Percentiles rank a stretch among this genome's conserved stretches.
phyloP scores from a whole-genome alignment of 2,888 invertebrate species.

The Nephrocerus scutellatus region DNA sequence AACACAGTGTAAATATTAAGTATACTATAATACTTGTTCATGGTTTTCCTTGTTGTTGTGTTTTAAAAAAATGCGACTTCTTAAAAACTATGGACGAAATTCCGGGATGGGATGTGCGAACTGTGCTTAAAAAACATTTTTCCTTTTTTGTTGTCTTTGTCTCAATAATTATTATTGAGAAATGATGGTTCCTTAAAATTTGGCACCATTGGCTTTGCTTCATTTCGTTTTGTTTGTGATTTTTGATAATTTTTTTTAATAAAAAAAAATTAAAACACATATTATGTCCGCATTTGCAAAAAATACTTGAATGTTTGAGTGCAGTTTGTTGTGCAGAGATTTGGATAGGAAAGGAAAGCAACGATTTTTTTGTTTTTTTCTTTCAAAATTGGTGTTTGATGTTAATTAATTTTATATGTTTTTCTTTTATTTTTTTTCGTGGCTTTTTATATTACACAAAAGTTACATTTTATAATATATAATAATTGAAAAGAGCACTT shows the following conservation, averaged over 20 bases:
- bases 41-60: slow-evolving; percentile 8
- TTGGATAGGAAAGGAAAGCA: slow-evolving; percentile 16
- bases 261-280: slow-evolving; percentile 16
- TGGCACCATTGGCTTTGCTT: no score
- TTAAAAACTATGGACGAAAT: slow-evolving; percentile 49
- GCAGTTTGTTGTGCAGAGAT: slow-evolving; percentile 19
- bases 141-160: slow-evolving; percentile 16
- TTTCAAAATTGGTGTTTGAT: slow-evolving; percentile 3
- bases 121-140: slow-evolving; percentile 31
- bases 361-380: slow-evolving; percentile 5
- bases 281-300: slow-evolving; percentile 13
- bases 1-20: no score
- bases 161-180: slow-evolving; percentile 15
- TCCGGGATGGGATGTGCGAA: slow-evolving; percentile 49
- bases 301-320: slow-evolving; percentile 13
- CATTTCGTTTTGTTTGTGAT: slow-evolving; percentile 15
- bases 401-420: slow-evolving; percentile 6
- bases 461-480: no score
- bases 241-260: slow-evolving; percentile 13
- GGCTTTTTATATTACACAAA: no score
- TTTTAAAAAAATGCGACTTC: slow-evolving; percentile 21
- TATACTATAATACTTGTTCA: no score
- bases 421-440: slow-evolving; percentile 8
- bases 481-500: no score
- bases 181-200: slow-evolving; percentile 11